Evolutionary conservation across 2,113 vertebrate species (phyloP).

Genomic region (Calonectris borealis): DNA sequence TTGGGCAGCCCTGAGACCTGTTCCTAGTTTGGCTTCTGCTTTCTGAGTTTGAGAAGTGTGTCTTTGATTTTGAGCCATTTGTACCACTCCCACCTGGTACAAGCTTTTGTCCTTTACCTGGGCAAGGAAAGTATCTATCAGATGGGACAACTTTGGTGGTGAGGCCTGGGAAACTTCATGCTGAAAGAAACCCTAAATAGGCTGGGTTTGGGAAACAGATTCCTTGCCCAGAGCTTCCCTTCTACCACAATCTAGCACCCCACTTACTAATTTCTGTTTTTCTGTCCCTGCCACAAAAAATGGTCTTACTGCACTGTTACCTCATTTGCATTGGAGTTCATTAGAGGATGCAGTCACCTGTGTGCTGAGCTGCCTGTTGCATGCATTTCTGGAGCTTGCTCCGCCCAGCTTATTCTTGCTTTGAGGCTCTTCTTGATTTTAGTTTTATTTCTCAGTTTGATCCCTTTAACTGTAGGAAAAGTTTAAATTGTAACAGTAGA

Average conservation of each 20-base stretch:
- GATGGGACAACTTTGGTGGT: too few relatives aligned
- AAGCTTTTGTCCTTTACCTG: background rate
- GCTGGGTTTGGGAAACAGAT: background rate
- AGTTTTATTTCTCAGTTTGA: background rate
- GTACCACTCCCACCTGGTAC: background rate
- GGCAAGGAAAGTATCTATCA: background rate
- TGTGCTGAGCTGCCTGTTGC: background rate
- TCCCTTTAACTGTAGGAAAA: background rate
- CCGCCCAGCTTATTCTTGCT: background rate
- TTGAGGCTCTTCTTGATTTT: background rate
- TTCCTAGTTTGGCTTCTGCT: background rate
- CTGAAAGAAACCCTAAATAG: background rate
- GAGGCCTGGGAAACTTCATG: background rate
- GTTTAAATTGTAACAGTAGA: background rate
- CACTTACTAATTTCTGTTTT: accelerated
- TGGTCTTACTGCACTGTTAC: background rate
- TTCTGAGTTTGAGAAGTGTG: background rate
- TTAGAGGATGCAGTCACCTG: accelerated
- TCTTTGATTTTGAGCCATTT: background rate
- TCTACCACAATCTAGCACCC: background rate
- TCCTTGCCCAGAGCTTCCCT: background rate
- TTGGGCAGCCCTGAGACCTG: background rate
- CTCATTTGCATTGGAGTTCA: accelerated
- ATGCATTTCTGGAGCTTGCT: background rate
- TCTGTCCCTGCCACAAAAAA: too few relatives aligned